Conservation (phyloP, 2,888 invertebrate species). For the Athalia cordata region DNA sequence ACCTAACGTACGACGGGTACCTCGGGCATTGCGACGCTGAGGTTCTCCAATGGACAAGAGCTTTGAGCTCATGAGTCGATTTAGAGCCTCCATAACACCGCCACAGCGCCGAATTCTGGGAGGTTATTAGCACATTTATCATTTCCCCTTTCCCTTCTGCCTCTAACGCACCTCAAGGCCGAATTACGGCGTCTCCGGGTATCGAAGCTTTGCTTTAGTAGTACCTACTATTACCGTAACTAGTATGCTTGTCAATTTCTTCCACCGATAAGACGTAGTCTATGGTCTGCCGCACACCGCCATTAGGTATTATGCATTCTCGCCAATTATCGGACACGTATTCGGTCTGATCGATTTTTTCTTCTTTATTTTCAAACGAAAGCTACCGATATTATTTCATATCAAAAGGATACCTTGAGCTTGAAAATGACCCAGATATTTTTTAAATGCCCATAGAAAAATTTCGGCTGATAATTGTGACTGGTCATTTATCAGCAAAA, state of each 20-base stretch:
- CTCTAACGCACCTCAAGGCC: constrained; percentile 16
- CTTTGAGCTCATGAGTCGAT: constrained; percentile 33
- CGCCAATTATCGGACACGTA: background rate
- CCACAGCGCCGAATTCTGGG: constrained; percentile 32
- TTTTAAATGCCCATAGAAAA: background rate
- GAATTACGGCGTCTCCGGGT: constrained; percentile 24
- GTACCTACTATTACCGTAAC: constrained; percentile 30
- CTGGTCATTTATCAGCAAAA: background rate
- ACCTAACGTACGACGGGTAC: constrained; percentile 10
- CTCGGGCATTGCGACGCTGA: constrained; percentile 23
- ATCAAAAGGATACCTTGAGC: too few species aligned
- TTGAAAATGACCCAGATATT: background rate
- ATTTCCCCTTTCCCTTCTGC: constrained; percentile 17
- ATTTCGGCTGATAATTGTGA: background rate
- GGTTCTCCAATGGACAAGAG: constrained; percentile 23
- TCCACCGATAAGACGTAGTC: constrained; percentile 33
- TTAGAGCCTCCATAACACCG: constrained; percentile 32
- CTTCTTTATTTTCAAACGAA: background rate
- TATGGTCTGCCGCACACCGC: constrained; percentile 1
- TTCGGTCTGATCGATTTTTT: background rate
- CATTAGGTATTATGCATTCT: constrained; percentile 31
- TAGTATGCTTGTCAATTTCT: constrained; percentile 37
- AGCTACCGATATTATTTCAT: too few species aligned
- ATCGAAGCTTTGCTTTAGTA: constrained; percentile 24
- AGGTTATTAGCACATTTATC: constrained; percentile 42